These are phyloP conservation scores for Propsilocerus akamusi DNA, from an alignment of 1,140 invertebrate genomes.

Conservation along the genomic window DNA sequence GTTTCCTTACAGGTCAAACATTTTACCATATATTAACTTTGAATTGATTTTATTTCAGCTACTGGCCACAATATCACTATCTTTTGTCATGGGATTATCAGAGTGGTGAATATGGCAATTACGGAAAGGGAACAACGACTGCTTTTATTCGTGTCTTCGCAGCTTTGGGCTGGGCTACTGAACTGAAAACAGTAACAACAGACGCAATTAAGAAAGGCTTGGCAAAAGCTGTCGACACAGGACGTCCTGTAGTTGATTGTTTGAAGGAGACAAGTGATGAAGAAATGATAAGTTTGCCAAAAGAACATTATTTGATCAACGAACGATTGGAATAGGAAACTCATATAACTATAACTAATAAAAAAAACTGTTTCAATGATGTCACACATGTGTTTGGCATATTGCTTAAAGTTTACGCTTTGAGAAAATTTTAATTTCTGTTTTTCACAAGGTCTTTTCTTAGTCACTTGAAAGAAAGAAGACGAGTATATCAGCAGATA, in stretches of 20 bases:
- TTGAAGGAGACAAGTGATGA: constrained; percentile 25
- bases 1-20: not conserved
- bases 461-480: no score
- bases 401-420: no score
- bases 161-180: constrained; percentile 36
- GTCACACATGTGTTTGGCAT: no score
- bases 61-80: constrained; percentile 65
- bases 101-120: constrained; percentile 53
- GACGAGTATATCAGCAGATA: no score
- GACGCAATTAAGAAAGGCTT: constrained; percentile 37
- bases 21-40: not conserved
- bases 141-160: constrained; percentile 45
- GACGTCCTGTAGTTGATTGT: constrained; percentile 30
- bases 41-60: constrained; percentile 13
- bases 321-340: constrained; percentile 24
- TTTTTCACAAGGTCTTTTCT: no score
- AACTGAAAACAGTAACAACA: constrained; percentile 40
- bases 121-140: constrained; percentile 39
- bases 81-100: constrained; percentile 56
- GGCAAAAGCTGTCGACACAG: constrained; percentile 28
- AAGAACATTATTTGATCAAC: constrained; percentile 30
- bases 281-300: constrained; percentile 18
- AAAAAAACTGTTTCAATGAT: no score
- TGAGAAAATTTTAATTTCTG: no score
- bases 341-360: no score